Conservation (phyloP, 2,113 vertebrate genomes). For the Spizaetus ornatus region DNA sequence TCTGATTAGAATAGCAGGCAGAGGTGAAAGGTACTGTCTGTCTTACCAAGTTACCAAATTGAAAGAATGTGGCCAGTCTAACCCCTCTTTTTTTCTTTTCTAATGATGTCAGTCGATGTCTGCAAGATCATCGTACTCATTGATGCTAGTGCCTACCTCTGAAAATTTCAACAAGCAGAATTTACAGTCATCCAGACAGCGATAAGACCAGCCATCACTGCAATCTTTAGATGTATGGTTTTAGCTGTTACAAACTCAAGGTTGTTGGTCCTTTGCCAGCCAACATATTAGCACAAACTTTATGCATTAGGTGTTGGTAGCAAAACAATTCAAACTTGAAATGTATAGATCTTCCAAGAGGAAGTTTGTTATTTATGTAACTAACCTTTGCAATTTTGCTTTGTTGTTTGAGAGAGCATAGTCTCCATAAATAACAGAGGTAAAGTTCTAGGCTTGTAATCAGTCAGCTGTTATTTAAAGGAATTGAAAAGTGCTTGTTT, state of each 20-base stretch:
- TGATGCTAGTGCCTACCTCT: background rate
- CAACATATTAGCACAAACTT: background rate
- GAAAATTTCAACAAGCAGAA: background rate
- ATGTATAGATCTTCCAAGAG: background rate
- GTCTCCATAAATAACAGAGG: constrained; percentile 17
- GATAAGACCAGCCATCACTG: background rate
- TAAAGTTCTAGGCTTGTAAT: background rate
- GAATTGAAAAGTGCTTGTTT: background rate
- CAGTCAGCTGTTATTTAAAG: constrained; percentile 2
- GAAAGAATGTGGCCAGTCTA: background rate
- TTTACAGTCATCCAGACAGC: background rate
- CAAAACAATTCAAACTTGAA: constrained; percentile 15
- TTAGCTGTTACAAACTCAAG: background rate
- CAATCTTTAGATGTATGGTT: background rate
- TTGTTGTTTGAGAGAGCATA: background rate
- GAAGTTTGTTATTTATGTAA: constrained; percentile 19
- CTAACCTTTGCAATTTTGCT: constrained; percentile 15
- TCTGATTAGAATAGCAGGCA: background rate
- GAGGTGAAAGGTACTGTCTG: background rate
- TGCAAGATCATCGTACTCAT: background rate
- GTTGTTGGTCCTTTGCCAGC: background rate
- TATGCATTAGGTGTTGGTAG: background rate
- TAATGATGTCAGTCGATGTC: background rate
- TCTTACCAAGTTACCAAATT: background rate
- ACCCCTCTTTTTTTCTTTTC: background rate